These are phyloP conservation scores for Scophthalmus maximus DNA, from an alignment of 2,113 vertebrate species.

Conservation along the genomic window DNA sequence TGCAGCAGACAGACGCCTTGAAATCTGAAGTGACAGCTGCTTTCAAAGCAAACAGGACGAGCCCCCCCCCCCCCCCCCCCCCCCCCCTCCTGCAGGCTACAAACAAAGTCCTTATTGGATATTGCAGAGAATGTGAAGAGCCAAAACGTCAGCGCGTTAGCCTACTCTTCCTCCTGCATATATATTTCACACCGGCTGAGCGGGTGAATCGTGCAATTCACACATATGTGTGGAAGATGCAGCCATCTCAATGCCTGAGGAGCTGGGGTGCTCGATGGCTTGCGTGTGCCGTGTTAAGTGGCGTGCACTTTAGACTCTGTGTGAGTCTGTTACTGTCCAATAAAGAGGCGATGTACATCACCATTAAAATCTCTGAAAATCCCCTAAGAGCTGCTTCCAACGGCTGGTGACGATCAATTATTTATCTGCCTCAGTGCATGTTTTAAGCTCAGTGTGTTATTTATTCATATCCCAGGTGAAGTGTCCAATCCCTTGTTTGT, in stretches of 20 bases:
- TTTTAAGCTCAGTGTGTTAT: constrained; percentile 38
- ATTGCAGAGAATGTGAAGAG: constrained; percentile 17
- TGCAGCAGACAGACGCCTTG: constrained; percentile 20
- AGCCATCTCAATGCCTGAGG: background rate
- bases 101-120: constrained; percentile 14
- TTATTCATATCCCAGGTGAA: constrained; percentile 49
- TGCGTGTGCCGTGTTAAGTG: constrained; percentile 21
- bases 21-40: constrained; percentile 54
- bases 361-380: constrained; percentile 43
- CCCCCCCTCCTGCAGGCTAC: too few relatives aligned
- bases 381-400: constrained; percentile 40
- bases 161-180: background rate
- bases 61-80: background rate
- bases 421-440: constrained; percentile 29
- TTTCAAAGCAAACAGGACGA: constrained; percentile 33
- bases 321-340: constrained; percentile 25
- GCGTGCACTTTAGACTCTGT: constrained; percentile 11
- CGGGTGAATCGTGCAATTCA: background rate
- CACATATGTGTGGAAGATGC: constrained; percentile 12
- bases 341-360: constrained; percentile 38
- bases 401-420: constrained; percentile 42
- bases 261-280: background rate
- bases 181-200: background rate
- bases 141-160: background rate
- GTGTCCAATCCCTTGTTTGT: constrained; percentile 52